These are phyloP conservation scores for Trematocara nigrifrons DNA, from an alignment of 2,113 vertebrate genomes.

Conservation along the genomic window DNA sequence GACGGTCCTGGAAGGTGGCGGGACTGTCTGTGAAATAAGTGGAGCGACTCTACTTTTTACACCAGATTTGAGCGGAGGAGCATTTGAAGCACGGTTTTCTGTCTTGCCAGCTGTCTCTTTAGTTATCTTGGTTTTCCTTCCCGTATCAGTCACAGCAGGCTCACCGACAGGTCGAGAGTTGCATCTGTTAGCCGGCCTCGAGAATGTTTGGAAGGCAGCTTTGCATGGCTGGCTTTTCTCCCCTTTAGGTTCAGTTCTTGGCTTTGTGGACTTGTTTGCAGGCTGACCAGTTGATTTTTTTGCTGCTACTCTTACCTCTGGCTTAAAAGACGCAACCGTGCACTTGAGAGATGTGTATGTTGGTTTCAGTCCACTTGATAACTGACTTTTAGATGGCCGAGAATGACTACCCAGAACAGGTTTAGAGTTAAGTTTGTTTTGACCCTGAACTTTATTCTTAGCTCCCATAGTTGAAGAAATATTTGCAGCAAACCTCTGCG, in stretches of 20 bases:
- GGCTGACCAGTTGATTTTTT: background rate
- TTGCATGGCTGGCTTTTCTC: background rate
- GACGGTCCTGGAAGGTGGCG: background rate
- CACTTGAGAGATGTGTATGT: background rate
- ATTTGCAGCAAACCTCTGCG: background rate
- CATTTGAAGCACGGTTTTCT: background rate
- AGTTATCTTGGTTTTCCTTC: background rate
- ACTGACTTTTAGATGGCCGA: background rate
- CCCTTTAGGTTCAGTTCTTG: background rate
- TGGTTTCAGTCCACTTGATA: background rate
- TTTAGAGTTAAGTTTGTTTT: background rate
- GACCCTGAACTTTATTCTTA: background rate
- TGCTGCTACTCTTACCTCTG: background rate
- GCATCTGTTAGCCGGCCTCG: background rate
- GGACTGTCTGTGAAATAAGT: slow-evolving; percentile 4
- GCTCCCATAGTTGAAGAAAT: background rate
- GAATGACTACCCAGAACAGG: background rate
- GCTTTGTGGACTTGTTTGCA: background rate
- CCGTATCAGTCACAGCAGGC: background rate
- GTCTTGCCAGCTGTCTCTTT: background rate
- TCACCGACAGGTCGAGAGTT: background rate
- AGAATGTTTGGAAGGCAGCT: background rate
- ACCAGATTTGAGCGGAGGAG: background rate
- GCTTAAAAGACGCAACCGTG: background rate
- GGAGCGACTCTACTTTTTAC: background rate